Evolutionary conservation across 1,140 invertebrate species (phyloP), one percentile per base, ranked within the genome.

Genomic region (Cryptotermes secundus): DNA sequence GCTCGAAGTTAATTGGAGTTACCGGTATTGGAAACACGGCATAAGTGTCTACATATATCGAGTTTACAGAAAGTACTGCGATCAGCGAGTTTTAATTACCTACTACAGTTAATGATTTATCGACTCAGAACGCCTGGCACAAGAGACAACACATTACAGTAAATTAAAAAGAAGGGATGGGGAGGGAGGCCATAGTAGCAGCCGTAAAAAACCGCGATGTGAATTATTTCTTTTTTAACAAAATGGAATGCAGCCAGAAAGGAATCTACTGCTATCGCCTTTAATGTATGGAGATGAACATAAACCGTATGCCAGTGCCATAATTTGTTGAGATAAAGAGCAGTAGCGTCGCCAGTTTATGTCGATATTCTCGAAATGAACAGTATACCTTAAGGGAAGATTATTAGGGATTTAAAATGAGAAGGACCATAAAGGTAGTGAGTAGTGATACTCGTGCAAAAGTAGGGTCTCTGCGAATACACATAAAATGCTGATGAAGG

Each of bases 71-170:
- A 72, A 72, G 31, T 59, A 59, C 19, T 59, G 59, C 59, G n/a
- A 72, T 72, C 14, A 72, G 59, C 59, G 26, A 72, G 59, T n/a
- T 6, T 72, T 72, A 72, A 72, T 72, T 72, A 72, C 59, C 59
- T 72, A 26, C 14, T 72, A 14, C 26, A 31, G 31, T 72, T 72
- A 31, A 72, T 72, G 59, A 72, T 72, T 72, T 72, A 72, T 72
- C 59, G 7, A 9, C n/a, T 31, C 59, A n/a, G 26, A 72, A 72
- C 59, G 59, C 59, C 26, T 72, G n/a, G 26, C 31, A 72, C 4
- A 72, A 72, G 26, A 31, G n/a, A 31, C 59, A 72, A 72, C 59
- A 72, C n/a, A 72, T 72, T 72, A 72, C n/a, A 72, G 26, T 72
- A 72, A 65, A 72, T 72, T 72, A 72, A 72, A 72, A 72, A 7